Evolutionary conservation across 2,888 invertebrate genomes (phyloP), one percentile per base, ranked within the genome.

Genomic region (Baccha elongata): DNA sequence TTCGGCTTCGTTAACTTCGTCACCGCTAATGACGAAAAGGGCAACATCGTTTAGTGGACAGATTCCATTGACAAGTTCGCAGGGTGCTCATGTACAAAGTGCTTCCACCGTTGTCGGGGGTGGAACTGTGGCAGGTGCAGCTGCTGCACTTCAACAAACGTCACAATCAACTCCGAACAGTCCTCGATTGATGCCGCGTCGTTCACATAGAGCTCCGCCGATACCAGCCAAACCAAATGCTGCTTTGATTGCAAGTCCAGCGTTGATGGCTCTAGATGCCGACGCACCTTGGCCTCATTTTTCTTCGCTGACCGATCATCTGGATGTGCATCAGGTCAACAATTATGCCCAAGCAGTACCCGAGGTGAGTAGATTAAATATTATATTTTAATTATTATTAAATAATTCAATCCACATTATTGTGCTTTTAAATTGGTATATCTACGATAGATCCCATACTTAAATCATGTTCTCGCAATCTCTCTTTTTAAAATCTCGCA

Each of bases 111-210:
- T 42, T 7, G 21, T 55, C 7, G 48, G 37, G 17, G 64, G 44
- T 40, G 74, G 53, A 35, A 29, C 42, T 11, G 42, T 40, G 8
- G 32, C 65, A 17, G 40, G 15, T 42, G 67, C 55, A 21, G 32
- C 46, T 19, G 52, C 71, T 53, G 44, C 23, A 6, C 21, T 58
- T 8, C 72, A 69, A 62, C 84, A 67, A 69, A 79, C 85, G 74
- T 91, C 91, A 64, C 92, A 92, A 50, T 94, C 94, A 80, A 95
- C 94, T 26, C 94, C 95, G 55, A 95, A 94, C 87, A 95, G 95
- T 88, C 95, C 95, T 21, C 92, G 95, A 79, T 91, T 95, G 84
- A 88, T 95, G 92, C 94, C 94, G 55, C 92, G 93, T 73, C 90
- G 93, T 86, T 89, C 92, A 86, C 92, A 93, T 71, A 88, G 89